Conservation (phyloP, 1,140 invertebrate species). For the Neotoxoptera formosana region DNA sequence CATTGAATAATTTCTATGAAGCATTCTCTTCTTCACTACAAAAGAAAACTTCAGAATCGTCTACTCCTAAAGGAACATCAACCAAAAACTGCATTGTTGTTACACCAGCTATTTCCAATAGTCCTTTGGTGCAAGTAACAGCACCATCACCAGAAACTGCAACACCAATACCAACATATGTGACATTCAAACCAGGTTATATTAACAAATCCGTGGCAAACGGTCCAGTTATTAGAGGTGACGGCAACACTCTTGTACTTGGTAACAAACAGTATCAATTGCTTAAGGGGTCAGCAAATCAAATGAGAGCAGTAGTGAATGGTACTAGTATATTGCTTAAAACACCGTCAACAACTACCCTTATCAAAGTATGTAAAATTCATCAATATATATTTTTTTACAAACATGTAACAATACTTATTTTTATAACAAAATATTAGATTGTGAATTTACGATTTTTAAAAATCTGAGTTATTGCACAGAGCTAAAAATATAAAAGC, state of each 20-base stretch:
- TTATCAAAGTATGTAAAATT: neutral
- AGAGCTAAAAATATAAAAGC: too few relatives aligned
- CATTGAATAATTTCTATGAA: neutral
- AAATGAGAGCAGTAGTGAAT: neutral
- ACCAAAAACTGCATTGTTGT: neutral
- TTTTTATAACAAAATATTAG: neutral
- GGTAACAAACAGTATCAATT: conserved; percentile 37
- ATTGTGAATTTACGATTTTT: neutral
- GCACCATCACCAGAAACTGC: neutral
- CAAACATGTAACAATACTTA: neutral
- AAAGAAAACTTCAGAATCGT: neutral
- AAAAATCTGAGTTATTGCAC: neutral
- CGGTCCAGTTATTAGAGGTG: neutral
- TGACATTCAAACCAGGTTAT: neutral
- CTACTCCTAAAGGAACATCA: neutral
- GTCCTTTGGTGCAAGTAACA: neutral
- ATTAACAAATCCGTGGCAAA: neutral
- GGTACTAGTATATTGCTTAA: neutral
- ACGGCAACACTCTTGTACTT: neutral
- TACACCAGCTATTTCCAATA: neutral
- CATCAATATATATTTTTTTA: neutral
- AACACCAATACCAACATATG: neutral
- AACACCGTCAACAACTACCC: neutral
- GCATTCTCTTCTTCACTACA: neutral
- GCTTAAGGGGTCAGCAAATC: neutral